Percentiles rank a stretch among this genome's conserved stretches.
phyloP scores from a whole-genome alignment of 2,113 vertebrate species.

The Hemiscyllium ocellatum region DNA sequence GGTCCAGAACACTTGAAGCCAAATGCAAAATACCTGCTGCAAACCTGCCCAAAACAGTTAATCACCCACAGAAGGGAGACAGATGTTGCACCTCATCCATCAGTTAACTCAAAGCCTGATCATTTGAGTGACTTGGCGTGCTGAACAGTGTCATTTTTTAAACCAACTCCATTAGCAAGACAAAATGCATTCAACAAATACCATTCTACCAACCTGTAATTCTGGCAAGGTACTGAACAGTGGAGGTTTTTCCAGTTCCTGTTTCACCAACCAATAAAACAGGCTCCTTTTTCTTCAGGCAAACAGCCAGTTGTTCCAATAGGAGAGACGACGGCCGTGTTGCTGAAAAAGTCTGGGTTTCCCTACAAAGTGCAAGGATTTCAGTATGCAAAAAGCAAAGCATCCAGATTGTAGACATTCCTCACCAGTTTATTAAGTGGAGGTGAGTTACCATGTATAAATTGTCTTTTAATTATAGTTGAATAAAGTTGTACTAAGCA shows the following conservation, averaged over 20 bases:
- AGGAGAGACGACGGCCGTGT: conserved; percentile 80
- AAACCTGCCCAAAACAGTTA: neutral
- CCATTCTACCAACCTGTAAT: conserved; percentile 67
- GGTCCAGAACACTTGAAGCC: neutral
- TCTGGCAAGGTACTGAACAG: conserved; percentile 82
- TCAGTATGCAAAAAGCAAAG: neutral
- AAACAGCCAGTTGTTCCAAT: conserved; percentile 84
- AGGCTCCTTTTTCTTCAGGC: conserved; percentile 76
- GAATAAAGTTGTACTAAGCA: neutral
- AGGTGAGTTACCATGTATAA: neutral
- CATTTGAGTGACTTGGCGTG: neutral
- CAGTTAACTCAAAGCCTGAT: neutral
- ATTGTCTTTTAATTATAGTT: neutral
- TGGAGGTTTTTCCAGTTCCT: conserved; percentile 90
- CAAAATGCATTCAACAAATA: neutral
- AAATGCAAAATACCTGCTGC: neutral
- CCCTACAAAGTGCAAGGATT: conserved; percentile 49
- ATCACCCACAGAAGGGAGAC: neutral
- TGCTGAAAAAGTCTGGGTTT: conserved; percentile 77
- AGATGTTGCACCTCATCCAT: neutral
- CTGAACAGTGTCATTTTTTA: neutral
- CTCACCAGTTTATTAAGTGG: neutral
- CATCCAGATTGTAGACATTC: neutral
- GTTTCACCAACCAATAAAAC: conserved; percentile 93
- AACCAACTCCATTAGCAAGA: neutral